Base-by-base conservation (phyloP, 2,113 vertebrate species). In the Morone chrysops region DNA sequence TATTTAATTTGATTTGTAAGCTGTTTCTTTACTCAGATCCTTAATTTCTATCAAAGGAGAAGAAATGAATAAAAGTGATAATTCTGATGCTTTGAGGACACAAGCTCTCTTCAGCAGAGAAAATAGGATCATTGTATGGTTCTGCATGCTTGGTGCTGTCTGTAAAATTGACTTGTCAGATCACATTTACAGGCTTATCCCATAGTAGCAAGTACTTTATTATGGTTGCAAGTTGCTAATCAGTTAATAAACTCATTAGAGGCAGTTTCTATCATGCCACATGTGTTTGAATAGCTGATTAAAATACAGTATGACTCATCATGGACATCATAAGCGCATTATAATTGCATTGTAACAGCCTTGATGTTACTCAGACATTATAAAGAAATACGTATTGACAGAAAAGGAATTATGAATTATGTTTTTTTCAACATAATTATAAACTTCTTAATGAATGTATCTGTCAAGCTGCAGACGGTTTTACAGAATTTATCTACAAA, bases 1-100 rank as follows among this genome's bases (percentile, higher is more conserved):
- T 91, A 83, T 78, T 87, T 85, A 82, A 91, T 90, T 90, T 73
- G 72, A 90, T 83, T 88, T 86, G 80, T 84, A 89, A 87, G 81
- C 80, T 81, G 57, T 87, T 73, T 86, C 59, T 61, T 40, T 13
- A 57, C 48, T 85, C 41, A 71, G 18, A 89, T 91, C 79, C 83
- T 48, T 85, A 18, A 62, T 81, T 90, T 61, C 56, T 77, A 79
- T 88, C 81, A 87, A 63, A 83, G 70, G 71, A 80, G 20, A 75
- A 56, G 48, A 78, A 72, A 60, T 83, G 60, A 81, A 83, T 67
- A 45, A 36, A 73, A 70, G 78, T 70, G 73, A 86, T 89, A 43
- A 78, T 77, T 87, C 70, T 59, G 75, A 83, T 75, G 84, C 82
- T 86, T 75, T 79, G 75, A 82, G 83, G 71, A 77, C 68, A 79